A percentile compares a stretch with the other conserved stretches of the same genome.
These are phyloP conservation scores for Frieseomelitta varia DNA, from an alignment of 1,140 invertebrate species.

Conservation along the genomic window DNA sequence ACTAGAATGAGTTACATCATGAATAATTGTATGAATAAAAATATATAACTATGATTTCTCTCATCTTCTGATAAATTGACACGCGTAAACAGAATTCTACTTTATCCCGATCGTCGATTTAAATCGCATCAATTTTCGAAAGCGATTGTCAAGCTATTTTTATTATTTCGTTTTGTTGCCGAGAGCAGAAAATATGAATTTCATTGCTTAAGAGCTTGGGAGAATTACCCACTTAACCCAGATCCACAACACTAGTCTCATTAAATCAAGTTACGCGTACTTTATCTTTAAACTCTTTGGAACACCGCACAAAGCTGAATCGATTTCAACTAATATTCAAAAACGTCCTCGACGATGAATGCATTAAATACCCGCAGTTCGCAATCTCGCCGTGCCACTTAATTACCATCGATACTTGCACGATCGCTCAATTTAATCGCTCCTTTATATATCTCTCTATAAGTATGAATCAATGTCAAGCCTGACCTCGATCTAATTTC, in stretches of 20 bases:
- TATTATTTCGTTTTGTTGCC: neutral
- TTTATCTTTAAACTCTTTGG: neutral
- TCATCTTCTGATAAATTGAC: neutral
- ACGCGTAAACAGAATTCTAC: neutral
- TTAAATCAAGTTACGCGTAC: neutral
- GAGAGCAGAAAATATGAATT: neutral
- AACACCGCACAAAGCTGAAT: neutral
- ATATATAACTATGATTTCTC: neutral
- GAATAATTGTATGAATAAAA: neutral
- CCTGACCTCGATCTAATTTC: neutral
- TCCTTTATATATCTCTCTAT: neutral
- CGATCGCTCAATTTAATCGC: neutral
- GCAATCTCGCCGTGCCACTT: neutral
- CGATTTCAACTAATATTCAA: conserved; percentile 4
- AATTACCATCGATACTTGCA: neutral
- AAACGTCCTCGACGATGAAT: neutral
- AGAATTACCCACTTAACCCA: neutral
- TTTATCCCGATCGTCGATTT: neutral
- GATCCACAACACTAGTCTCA: neutral
- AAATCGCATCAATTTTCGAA: neutral
- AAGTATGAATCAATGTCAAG: neutral
- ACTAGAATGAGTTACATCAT: no score
- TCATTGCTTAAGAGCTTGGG: neutral
- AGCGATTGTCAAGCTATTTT: neutral
- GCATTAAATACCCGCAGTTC: conserved; percentile 9